phyloP scores from a whole-genome alignment of 2,888 invertebrate genomes.

The Thereva unica region DNA sequence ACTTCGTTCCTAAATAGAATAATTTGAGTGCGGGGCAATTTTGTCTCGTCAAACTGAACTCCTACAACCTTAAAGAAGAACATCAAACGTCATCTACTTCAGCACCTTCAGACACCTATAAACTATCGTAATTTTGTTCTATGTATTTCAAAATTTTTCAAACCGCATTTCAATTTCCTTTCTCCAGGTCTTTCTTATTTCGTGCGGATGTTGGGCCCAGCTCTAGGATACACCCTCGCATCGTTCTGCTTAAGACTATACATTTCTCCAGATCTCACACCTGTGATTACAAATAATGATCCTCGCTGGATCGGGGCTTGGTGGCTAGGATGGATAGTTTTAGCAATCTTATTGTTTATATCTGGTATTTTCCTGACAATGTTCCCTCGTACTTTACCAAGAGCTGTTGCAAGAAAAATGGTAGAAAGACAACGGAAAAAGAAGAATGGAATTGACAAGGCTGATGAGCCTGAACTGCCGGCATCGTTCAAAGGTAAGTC shows the following conservation, averaged over 20 bases:
- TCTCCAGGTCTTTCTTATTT: slow-evolving; percentile 67
- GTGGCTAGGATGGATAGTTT: slow-evolving; percentile 76
- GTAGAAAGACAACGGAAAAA: slow-evolving; percentile 52
- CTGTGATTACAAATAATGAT: slow-evolving; percentile 68
- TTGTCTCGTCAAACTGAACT: too few relatives aligned
- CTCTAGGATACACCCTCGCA: slow-evolving; percentile 69
- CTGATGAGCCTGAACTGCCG: slow-evolving; percentile 50
- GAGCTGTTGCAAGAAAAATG: slow-evolving; percentile 64
- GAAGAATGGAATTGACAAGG: slow-evolving; percentile 14
- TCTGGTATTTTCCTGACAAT: slow-evolving; percentile 66
- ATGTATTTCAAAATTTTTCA: not conserved
- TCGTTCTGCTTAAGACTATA: slow-evolving; percentile 69
- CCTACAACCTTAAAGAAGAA: too few relatives aligned
- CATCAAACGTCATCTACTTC: too few relatives aligned
- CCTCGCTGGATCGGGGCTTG: slow-evolving; percentile 83
- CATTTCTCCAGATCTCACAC: slow-evolving; percentile 67
- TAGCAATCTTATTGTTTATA: slow-evolving; percentile 63
- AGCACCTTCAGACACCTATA: not conserved
- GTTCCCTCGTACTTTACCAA: slow-evolving; percentile 71
- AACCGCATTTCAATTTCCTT: not conserved
- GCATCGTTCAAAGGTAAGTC: slow-evolving; percentile 57
- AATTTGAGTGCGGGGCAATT: too few relatives aligned
- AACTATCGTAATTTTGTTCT: not conserved
- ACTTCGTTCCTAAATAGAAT: too few relatives aligned
- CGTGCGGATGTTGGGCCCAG: slow-evolving; percentile 70